A percentile compares a stretch with the other conserved stretches of the same genome.
Conservation (phyloP, 2,797 vertebrate species). For the Microchirus variegatus region DNA sequence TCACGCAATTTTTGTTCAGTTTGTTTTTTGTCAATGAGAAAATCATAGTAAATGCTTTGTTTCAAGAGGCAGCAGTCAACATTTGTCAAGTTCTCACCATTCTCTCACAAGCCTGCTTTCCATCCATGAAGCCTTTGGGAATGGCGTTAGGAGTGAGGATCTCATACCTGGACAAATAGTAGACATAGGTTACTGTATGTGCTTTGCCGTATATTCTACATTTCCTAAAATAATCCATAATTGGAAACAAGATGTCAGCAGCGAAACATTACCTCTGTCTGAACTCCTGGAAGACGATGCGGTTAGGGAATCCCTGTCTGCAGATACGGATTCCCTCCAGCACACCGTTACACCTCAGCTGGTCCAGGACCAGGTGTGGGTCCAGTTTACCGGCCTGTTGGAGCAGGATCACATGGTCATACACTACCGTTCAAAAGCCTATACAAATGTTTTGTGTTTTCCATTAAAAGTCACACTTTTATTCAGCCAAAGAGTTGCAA, state of each 20-base stretch:
- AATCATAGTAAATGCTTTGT: background rate
- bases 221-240: background rate
- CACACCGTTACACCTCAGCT: constrained; percentile 95
- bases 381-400: constrained; percentile 93
- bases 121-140: constrained; percentile 99
- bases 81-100: constrained; percentile 82
- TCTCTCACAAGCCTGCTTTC: constrained; percentile 96
- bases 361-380: constrained; percentile 94
- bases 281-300: constrained; percentile 97
- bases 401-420: background rate
- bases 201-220: background rate
- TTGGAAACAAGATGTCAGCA: background rate
- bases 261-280: constrained; percentile 87
- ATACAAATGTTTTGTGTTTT: too few species aligned
- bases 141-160: constrained; percentile 98
- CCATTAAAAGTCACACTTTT: too few species aligned
- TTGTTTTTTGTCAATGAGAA: background rate
- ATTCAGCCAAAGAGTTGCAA: too few species aligned
- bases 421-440: too few species aligned
- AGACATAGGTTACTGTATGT: too few species aligned
- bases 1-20: too few species aligned
- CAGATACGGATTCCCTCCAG: constrained; percentile 97
- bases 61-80: background rate
- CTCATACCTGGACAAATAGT: constrained; percentile 87
- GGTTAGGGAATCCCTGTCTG: constrained; percentile 97